Conservation (phyloP, 2,797 vertebrate species). For the Pseudotriccus pelzelni region DNA sequence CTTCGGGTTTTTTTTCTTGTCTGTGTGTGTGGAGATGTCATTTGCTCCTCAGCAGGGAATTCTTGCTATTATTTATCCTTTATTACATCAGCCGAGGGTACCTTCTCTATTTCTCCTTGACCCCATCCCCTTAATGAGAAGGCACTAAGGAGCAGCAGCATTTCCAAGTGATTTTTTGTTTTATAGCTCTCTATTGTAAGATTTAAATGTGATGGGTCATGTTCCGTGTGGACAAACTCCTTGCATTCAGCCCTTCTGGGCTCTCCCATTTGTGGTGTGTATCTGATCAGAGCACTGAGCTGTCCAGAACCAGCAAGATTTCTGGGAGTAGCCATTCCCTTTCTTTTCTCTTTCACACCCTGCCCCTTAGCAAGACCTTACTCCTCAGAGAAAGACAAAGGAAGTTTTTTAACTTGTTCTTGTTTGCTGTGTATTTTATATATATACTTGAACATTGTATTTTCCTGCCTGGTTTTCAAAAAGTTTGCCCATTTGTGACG, state of each 20-base stretch:
- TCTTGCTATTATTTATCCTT: conserved; percentile 3
- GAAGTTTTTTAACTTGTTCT: not conserved
- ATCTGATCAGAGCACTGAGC: not conserved
- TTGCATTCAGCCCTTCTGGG: not conserved
- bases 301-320: not conserved
- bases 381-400: not conserved
- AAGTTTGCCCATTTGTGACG: not conserved
- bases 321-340: not conserved
- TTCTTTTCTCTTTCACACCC: not conserved
- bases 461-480: not conserved
- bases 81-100: conserved; percentile 4
- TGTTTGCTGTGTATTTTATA: not conserved
- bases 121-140: not conserved
- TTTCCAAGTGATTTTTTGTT: not conserved
- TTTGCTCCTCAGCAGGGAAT: conserved; percentile 25
- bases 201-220: not conserved
- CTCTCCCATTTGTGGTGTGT: not conserved
- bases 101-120: conserved; percentile 15
- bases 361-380: not conserved
- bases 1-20: not conserved
- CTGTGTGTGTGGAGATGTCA: not conserved
- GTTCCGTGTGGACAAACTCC: not conserved
- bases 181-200: not conserved
- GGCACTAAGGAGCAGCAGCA: not conserved
- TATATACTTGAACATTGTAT: too few relatives aligned